phyloP scores from a whole-genome alignment of 2,113 vertebrate species.

The Parus major region DNA sequence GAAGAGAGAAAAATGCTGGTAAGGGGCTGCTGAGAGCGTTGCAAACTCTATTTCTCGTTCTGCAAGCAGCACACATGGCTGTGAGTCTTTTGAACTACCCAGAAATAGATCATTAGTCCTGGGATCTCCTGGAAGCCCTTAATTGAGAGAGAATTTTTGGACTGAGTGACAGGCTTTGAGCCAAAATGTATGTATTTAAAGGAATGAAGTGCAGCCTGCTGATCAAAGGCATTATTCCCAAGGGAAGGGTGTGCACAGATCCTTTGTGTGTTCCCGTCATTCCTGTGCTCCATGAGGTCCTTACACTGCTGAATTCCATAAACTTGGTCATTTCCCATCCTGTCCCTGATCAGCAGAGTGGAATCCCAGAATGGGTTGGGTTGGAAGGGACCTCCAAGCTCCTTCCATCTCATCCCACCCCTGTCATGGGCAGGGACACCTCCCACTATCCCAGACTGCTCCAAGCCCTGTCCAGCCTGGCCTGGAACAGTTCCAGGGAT shows the following conservation, averaged over 20 bases:
- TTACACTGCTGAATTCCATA: fast-evolving
- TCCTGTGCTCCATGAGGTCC: not conserved
- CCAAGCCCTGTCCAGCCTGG: fast-evolving
- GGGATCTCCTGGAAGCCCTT: not conserved
- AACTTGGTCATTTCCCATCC: not conserved
- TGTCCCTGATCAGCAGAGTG: not conserved
- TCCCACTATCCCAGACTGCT: fast-evolving
- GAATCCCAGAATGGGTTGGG: not conserved
- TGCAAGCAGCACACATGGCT: not conserved
- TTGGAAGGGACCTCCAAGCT: not conserved
- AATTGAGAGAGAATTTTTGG: conserved; percentile 3
- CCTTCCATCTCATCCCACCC: not conserved
- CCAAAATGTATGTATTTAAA: conserved; percentile 24
- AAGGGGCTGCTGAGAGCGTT: not conserved
- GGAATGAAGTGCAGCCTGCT: not conserved
- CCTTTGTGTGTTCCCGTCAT: not conserved
- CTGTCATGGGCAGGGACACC: not conserved
- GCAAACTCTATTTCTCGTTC: not conserved
- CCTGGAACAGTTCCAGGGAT: not conserved
- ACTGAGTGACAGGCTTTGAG: not conserved
- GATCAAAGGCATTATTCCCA: not conserved
- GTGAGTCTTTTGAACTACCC: not conserved
- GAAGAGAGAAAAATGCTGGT: not conserved
- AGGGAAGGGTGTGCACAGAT: not conserved
- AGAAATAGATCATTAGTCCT: not conserved